Evolutionary conservation across 2,113 vertebrate species (phyloP).

Genomic region (Leucoraja erinaceus): DNA sequence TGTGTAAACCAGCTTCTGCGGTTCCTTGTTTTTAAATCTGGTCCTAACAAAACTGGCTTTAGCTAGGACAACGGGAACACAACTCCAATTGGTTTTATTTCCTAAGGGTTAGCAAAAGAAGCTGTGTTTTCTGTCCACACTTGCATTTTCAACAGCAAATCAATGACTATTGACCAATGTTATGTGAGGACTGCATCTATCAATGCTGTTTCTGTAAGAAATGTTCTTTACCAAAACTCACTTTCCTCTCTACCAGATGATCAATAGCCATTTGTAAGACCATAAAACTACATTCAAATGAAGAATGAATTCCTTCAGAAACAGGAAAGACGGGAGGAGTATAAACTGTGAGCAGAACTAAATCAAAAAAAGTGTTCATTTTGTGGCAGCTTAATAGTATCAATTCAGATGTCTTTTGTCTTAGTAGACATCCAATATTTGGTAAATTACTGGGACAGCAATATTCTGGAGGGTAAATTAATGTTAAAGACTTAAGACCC

Average conservation of each 20-base stretch:
- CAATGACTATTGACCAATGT: neutral
- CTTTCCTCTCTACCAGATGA: neutral
- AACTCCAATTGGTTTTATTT: neutral
- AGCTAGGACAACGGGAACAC: neutral
- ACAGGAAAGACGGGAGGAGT: neutral
- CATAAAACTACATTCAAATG: neutral
- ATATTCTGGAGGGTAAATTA: neutral
- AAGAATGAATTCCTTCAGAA: neutral
- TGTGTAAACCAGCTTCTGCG: too few relatives aligned
- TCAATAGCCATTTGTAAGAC: neutral
- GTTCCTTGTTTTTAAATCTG: too few relatives aligned
- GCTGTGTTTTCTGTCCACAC: neutral
- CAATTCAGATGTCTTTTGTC: neutral
- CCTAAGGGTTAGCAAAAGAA: neutral
- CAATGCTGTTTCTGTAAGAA: neutral
- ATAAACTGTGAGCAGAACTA: neutral
- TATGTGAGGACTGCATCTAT: neutral
- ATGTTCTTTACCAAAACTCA: neutral
- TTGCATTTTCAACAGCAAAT: neutral
- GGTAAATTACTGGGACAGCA: neutral
- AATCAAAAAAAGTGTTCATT: neutral
- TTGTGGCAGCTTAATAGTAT: neutral
- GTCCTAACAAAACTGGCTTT: neutral
- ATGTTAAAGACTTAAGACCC: neutral
- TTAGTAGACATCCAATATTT: neutral